phyloP scores from a whole-genome alignment of 2,113 vertebrate species.

The Condylura cristata region DNA sequence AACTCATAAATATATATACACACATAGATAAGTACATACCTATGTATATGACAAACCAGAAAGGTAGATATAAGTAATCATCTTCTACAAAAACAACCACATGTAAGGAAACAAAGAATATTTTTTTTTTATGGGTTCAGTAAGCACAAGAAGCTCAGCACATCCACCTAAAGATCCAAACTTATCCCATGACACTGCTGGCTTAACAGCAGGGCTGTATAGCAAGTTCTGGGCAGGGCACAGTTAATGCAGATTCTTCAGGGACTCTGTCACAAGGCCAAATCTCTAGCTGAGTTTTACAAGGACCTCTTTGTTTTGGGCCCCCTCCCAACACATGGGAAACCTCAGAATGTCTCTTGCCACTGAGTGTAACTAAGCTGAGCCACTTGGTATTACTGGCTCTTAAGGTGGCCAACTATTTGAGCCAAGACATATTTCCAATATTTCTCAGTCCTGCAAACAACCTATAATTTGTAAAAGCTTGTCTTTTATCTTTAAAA shows the following conservation, averaged over 20 bases:
- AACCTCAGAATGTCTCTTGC: constrained; percentile 80
- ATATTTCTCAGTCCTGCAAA: constrained; percentile 78
- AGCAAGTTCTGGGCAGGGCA: constrained; percentile 59
- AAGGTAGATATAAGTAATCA: neutral
- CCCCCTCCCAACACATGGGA: constrained; percentile 84
- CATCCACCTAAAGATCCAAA: neutral
- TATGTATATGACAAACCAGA: neutral
- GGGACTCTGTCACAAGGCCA: constrained; percentile 76
- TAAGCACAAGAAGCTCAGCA: neutral
- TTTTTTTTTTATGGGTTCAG: neutral
- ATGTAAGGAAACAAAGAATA: neutral
- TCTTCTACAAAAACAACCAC: neutral
- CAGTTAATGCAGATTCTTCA: constrained; percentile 45
- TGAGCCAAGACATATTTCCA: constrained; percentile 83
- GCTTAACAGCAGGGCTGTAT: neutral
- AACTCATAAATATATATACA: neutral
- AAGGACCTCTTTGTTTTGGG: constrained; percentile 85
- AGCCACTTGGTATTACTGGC: constrained; percentile 72
- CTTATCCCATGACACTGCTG: rapidly evolving
- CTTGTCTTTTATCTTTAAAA: constrained; percentile 84
- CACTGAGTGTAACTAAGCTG: constrained; percentile 76
- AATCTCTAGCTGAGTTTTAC: constrained; percentile 66
- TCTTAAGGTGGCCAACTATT: constrained; percentile 69
- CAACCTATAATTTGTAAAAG: constrained; percentile 83
- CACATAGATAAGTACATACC: neutral